phyloP scores from a whole-genome alignment of 1,140 invertebrate genomes.

The Oppia nitens region DNA sequence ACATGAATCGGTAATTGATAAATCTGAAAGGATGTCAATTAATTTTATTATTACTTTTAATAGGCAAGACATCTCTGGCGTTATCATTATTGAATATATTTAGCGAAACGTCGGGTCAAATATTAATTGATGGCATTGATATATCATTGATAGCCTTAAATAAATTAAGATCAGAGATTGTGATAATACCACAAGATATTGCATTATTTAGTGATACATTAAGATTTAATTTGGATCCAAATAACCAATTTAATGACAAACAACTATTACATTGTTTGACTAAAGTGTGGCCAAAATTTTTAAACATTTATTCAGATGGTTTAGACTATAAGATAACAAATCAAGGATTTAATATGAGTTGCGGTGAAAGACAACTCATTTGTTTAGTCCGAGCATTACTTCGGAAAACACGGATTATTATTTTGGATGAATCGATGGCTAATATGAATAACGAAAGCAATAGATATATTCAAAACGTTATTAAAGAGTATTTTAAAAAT shows the following conservation, averaged over 20 bases:
- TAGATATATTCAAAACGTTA: background rate
- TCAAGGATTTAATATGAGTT: constrained; percentile 37
- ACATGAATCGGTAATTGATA: constrained; percentile 36
- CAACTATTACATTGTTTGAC: constrained; percentile 18
- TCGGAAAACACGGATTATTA: constrained; percentile 20
- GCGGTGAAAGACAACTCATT: constrained; percentile 24
- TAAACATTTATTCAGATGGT: constrained; percentile 30
- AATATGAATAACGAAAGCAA: background rate
- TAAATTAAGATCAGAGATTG: constrained; percentile 21
- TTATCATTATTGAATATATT: constrained; percentile 36
- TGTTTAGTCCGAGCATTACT: constrained; percentile 23
- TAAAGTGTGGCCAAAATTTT: constrained; percentile 7
- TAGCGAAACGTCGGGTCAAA: constrained; percentile 30
- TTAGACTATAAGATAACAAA: constrained; percentile 26
- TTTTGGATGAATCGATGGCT: constrained; percentile 28
- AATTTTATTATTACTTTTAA: constrained; percentile 4
- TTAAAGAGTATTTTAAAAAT: background rate
- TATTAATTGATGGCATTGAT: constrained; percentile 17
- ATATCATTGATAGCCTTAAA: constrained; percentile 27
- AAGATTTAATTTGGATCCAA: constrained; percentile 23
- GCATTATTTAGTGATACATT: constrained; percentile 21
- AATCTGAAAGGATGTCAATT: background rate
- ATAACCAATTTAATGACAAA: constrained; percentile 6
- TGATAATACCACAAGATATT: constrained; percentile 21
- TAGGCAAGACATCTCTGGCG: constrained; percentile 39